Evolutionary conservation across 1,140 invertebrate genomes (phyloP).

Genomic region (Adelges cooleyi): DNA sequence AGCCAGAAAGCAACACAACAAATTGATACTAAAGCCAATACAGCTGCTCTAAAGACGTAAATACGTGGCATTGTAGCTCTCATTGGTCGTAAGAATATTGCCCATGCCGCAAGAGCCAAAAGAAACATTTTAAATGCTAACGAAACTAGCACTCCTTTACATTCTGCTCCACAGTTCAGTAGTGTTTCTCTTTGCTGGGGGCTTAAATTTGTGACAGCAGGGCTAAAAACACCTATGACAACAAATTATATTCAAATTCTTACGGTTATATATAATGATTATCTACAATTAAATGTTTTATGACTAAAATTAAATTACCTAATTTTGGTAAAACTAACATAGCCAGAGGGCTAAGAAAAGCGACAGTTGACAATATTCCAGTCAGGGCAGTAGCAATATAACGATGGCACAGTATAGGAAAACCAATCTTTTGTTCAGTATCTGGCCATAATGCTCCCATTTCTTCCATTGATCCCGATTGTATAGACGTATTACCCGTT

Average conservation of each 20-base stretch:
- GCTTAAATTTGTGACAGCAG: conserved; percentile 32
- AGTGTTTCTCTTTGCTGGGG: conserved; percentile 47
- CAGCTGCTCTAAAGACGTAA: conserved; percentile 77
- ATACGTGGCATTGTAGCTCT: conserved; percentile 85
- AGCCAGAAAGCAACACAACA: conserved; percentile 94
- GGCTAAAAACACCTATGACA: conserved; percentile 33
- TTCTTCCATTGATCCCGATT: conserved; percentile 85
- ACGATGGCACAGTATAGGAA: conserved; percentile 62
- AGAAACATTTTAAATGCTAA: conserved; percentile 85
- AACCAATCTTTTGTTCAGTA: conserved; percentile 55
- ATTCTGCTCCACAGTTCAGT: conserved; percentile 67
- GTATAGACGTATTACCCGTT: conserved; percentile 91
- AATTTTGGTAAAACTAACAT: conserved; percentile 91
- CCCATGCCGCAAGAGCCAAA: conserved; percentile 86
- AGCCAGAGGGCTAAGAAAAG: conserved; percentile 81
- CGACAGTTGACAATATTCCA: conserved; percentile 60
- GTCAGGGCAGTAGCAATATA: conserved; percentile 67
- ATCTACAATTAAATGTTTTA: background rate
- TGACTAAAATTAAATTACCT: conserved; percentile 31
- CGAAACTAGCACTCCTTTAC: conserved; percentile 78
- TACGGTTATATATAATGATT: background rate
- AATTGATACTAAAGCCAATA: conserved; percentile 78
- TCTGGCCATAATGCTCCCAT: conserved; percentile 61
- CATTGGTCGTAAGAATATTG: conserved; percentile 60
- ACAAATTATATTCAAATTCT: background rate